phyloP scores from a whole-genome alignment of 2,113 vertebrate genomes.

The Dromas ardeola region DNA sequence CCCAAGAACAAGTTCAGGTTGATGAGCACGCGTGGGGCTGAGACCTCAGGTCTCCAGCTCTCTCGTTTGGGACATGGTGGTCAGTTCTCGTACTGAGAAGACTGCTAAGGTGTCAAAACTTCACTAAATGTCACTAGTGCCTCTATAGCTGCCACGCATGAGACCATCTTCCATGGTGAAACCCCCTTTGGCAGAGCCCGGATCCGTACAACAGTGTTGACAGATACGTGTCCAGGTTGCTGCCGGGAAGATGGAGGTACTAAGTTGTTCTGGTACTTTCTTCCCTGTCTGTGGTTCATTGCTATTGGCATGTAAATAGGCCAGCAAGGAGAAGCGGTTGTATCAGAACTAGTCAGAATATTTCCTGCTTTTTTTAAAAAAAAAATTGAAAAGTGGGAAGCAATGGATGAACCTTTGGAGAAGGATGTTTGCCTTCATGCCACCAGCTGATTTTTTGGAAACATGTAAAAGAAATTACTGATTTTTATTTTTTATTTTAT shows the following conservation, averaged over 20 bases:
- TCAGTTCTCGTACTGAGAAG: not conserved
- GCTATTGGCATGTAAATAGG: not conserved
- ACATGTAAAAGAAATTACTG: not conserved
- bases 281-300: not conserved
- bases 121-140: not conserved
- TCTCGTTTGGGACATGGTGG: not conserved
- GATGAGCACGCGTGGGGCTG: not conserved
- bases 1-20: not conserved
- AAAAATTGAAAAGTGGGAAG: not conserved
- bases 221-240: not conserved
- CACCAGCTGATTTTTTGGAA: not conserved
- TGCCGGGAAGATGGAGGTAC: not conserved
- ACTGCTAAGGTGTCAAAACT: not conserved
- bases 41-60: not conserved
- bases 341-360: not conserved
- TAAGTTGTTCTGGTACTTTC: not conserved
- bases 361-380: not conserved
- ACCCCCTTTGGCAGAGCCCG: not conserved
- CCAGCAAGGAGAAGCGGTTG: not conserved
- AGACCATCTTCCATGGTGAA: not conserved
- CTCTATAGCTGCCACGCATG: not conserved
- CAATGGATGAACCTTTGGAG: not conserved
- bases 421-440: not conserved
- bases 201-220: not conserved
- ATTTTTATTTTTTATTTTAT: not conserved